Conservation (phyloP, 2,888 invertebrate genomes). For the Ischnura elegans region DNA sequence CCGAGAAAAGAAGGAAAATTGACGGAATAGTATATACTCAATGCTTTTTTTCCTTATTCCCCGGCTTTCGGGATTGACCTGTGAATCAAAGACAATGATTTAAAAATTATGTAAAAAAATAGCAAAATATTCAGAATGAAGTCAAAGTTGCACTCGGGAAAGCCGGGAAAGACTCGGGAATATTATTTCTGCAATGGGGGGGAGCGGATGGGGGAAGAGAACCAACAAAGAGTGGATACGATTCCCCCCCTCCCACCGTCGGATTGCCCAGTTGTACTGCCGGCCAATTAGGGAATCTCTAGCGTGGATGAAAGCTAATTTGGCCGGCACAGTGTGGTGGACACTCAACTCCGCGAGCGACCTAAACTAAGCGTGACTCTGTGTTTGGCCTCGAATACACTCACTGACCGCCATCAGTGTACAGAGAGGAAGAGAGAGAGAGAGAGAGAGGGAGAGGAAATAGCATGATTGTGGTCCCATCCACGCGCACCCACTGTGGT, state of each 20-base stretch:
- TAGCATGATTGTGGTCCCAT: neutral
- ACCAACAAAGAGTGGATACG: conserved; percentile 48
- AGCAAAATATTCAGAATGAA: too few relatives aligned
- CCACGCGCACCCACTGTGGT: neutral
- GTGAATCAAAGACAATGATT: too few relatives aligned
- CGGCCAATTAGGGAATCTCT: conserved; percentile 56
- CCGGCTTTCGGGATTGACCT: too few relatives aligned
- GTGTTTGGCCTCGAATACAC: conserved; percentile 24
- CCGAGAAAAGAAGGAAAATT: too few relatives aligned
- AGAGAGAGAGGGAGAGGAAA: neutral
- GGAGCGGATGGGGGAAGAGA: neutral
- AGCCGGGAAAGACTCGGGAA: too few relatives aligned
- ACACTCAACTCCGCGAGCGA: neutral
- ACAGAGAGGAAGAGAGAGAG: neutral
- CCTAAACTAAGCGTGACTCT: conserved; percentile 27
- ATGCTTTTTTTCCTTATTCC: too few relatives aligned
- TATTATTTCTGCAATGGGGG: too few relatives aligned
- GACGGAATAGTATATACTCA: too few relatives aligned
- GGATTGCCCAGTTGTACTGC: neutral
- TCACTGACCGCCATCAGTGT: neutral
- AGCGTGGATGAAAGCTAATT: conserved; percentile 54
- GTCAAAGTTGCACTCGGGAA: too few relatives aligned
- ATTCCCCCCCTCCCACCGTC: neutral
- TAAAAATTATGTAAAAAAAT: too few relatives aligned
- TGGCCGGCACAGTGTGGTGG: conserved; percentile 5